Evolutionary conservation across 2,888 invertebrate genomes (phyloP).

Genomic region (Germaria angustata): DNA sequence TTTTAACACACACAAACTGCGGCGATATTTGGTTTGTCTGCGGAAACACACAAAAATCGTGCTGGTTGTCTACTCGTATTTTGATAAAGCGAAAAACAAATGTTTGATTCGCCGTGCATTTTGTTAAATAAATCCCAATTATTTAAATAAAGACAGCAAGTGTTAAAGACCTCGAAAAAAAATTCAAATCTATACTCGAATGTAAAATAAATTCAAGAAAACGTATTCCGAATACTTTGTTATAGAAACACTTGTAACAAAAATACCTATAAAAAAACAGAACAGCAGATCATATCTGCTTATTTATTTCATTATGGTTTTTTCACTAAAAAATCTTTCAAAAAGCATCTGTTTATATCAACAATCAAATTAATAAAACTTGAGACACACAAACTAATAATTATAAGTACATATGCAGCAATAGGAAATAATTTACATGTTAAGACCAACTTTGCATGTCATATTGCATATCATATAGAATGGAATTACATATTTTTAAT

Average conservation of each 20-base stretch:
- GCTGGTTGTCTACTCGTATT: no score
- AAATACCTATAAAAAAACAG: constrained; percentile 43
- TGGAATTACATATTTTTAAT: no score
- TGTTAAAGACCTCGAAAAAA: constrained; percentile 57
- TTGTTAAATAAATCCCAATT: not conserved
- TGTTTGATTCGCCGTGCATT: not conserved
- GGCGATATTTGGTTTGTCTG: no score
- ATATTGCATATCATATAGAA: no score
- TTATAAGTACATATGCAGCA: constrained; percentile 1
- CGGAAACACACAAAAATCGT: no score
- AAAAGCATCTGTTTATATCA: constrained; percentile 36
- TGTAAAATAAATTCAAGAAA: not conserved
- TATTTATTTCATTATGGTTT: constrained; percentile 15
- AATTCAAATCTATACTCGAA: constrained; percentile 6
- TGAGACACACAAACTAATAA: not conserved
- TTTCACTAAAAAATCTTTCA: constrained; percentile 28
- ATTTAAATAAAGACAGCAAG: constrained; percentile 30
- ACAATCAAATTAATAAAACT: not conserved
- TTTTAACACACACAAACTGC: no score
- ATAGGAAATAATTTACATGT: not conserved
- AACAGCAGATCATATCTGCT: constrained; percentile 31
- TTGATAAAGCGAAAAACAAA: no score
- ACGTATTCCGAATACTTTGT: constrained; percentile 6
- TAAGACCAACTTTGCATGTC: no score
- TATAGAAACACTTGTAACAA: constrained; percentile 27